A percentile compares a stretch with the other conserved stretches of the same genome.
These are phyloP conservation scores for Oceanites oceanicus DNA, from an alignment of 2,113 vertebrate genomes.

Conservation along the genomic window DNA sequence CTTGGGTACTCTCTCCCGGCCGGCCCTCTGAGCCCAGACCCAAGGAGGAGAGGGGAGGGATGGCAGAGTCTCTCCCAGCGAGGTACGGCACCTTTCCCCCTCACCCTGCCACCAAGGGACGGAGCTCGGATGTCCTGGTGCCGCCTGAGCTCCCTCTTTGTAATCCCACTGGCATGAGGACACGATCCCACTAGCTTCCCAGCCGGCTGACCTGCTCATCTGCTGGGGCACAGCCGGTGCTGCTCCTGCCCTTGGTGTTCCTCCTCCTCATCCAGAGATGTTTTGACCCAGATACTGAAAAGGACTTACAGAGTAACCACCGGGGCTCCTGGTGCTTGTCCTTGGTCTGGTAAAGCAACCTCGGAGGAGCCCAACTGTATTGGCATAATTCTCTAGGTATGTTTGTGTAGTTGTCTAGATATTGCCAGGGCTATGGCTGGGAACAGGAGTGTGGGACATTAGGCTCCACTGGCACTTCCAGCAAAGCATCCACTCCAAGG, in stretches of 20 bases:
- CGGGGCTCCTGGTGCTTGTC: not conserved
- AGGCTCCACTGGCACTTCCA: not conserved
- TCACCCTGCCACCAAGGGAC: not conserved
- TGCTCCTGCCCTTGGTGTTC: not conserved
- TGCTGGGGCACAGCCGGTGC: not conserved
- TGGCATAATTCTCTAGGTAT: not conserved
- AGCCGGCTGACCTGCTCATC: too few relatives aligned
- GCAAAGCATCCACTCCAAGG: fast-evolving
- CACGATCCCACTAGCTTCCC: not conserved
- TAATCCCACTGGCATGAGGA: not conserved
- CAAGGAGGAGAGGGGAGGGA: not conserved
- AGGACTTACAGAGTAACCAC: not conserved
- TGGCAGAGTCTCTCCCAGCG: not conserved
- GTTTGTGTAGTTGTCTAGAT: not conserved
- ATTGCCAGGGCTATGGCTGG: not conserved
- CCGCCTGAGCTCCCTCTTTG: not conserved
- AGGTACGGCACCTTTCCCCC: not conserved
- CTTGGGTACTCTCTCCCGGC: not conserved
- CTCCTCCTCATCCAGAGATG: not conserved
- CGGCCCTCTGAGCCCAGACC: not conserved
- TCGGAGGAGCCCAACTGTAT: too few relatives aligned
- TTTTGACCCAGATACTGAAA: not conserved
- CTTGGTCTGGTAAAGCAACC: not conserved
- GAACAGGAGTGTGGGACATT: not conserved
- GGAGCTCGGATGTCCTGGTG: not conserved